These are phyloP conservation scores for Helicoverpa zea DNA, from an alignment of 1,140 invertebrate species.

Conservation along the genomic window DNA sequence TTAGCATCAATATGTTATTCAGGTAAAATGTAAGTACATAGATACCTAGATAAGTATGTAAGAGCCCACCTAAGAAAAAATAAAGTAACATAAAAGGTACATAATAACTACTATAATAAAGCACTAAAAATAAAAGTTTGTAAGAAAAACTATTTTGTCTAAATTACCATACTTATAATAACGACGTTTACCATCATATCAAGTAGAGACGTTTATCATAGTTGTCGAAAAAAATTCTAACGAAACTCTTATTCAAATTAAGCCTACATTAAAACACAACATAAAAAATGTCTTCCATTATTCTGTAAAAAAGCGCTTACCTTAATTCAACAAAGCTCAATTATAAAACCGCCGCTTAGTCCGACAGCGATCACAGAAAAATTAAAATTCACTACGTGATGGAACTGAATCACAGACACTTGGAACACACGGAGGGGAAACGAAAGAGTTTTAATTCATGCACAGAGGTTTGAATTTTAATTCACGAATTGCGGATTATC, in stretches of 20 bases:
- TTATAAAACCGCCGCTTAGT: constrained; percentile 40
- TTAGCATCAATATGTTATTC: too few species aligned
- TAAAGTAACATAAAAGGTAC: too few species aligned
- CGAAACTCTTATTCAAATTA: constrained; percentile 3
- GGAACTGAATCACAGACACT: constrained; percentile 39
- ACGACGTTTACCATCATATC: background rate
- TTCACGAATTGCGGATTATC: constrained; percentile 27
- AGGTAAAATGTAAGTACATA: too few species aligned
- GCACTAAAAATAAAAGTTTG: too few species aligned
- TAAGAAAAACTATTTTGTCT: too few species aligned
- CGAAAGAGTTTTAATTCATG: constrained; percentile 10
- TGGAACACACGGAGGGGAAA: background rate
- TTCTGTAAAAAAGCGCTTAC: constrained; percentile 41
- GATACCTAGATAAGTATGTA: too few species aligned
- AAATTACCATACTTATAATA: too few species aligned
- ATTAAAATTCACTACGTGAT: constrained; percentile 34
- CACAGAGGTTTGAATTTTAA: constrained; percentile 24
- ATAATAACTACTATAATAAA: too few species aligned
- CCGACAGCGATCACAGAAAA: constrained; percentile 21
- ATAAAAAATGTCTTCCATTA: constrained; percentile 29
- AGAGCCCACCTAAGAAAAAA: too few species aligned
- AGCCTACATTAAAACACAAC: background rate
- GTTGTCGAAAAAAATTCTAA: background rate
- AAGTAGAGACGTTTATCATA: constrained; percentile 10
- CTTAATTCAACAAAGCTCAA: constrained; percentile 49